Percentiles rank a stretch among this genome's conserved stretches.
Conservation (phyloP, 2,797 vertebrate genomes). For the Triplophysa yarkandensis region DNA sequence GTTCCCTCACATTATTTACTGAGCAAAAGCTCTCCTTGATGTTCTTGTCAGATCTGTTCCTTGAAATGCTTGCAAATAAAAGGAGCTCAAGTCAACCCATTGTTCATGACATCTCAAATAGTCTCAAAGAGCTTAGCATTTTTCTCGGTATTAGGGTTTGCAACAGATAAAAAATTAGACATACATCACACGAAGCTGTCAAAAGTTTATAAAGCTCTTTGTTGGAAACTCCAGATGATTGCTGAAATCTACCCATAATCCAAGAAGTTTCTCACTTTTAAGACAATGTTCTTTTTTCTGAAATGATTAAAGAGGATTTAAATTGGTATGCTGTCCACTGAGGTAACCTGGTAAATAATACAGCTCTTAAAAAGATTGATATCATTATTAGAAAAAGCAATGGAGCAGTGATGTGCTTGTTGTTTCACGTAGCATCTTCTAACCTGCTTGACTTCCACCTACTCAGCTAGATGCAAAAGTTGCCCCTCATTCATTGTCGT, state of each 20-base stretch:
- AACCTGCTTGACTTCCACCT: constrained; percentile 34
- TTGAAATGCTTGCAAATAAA: neutral
- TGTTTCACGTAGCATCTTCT: constrained; percentile 3
- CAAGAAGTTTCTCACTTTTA: constrained; percentile 9
- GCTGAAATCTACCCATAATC: constrained; percentile 20
- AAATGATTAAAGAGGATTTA: constrained; percentile 29
- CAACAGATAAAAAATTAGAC: constrained; percentile 19
- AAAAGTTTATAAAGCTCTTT: constrained; percentile 1
- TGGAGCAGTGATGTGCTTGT: constrained; percentile 6
- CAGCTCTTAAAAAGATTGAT: constrained; percentile 22
- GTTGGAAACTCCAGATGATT: neutral
- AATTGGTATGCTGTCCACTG: neutral
- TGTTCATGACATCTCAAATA: constrained; percentile 30
- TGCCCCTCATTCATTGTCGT: constrained; percentile 26
- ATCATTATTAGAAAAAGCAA: constrained; percentile 33
- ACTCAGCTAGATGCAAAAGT: constrained; percentile 36
- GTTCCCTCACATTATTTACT: neutral
- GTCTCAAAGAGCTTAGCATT: no score
- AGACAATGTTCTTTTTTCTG: constrained; percentile 14
- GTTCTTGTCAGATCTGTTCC: neutral
- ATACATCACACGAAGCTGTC: constrained; percentile 2
- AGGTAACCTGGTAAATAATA: constrained; percentile 36
- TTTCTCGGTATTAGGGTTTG: no score
- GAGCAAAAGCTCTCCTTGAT: constrained; percentile 8
- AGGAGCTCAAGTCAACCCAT: constrained; percentile 11